phyloP scores from a whole-genome alignment of 2,797 vertebrate genomes.

The Paedocypris micromegethes region DNA sequence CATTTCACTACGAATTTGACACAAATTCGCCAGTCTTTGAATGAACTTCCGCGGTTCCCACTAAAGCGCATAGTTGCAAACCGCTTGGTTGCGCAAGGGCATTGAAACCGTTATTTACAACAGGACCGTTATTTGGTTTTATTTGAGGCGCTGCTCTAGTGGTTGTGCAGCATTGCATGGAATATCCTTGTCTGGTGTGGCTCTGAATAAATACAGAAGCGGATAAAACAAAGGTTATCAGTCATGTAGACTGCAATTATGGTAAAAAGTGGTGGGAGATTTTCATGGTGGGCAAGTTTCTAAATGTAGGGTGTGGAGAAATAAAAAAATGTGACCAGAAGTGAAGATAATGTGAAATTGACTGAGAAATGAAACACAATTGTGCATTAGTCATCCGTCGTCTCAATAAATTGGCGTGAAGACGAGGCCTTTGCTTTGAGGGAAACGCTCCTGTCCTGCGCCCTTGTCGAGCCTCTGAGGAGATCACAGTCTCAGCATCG shows the following conservation, averaged over 20 bases:
- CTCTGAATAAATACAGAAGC: too few relatives aligned
- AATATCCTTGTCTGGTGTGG: too few relatives aligned
- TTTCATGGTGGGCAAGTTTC: neutral
- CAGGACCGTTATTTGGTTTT: too few relatives aligned
- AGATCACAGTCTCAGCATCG: conserved; percentile 11
- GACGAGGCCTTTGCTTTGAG: conserved; percentile 14
- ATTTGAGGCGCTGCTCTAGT: too few relatives aligned
- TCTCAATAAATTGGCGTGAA: neutral
- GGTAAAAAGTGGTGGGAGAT: too few relatives aligned
- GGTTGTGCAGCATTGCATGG: too few relatives aligned
- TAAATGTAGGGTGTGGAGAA: conserved; percentile 17
- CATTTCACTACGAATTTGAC: too few relatives aligned
- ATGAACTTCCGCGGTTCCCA: too few relatives aligned
- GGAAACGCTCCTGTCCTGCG: conserved; percentile 6
- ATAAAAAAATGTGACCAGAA: neutral
- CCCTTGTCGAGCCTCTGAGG: conserved; percentile 28
- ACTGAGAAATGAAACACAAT: too few relatives aligned
- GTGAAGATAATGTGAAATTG: too few relatives aligned
- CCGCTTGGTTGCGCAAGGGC: neutral
- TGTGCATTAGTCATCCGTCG: neutral
- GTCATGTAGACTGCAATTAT: conserved; percentile 14
- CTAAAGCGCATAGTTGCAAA: conserved; percentile 6
- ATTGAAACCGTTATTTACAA: too few relatives aligned
- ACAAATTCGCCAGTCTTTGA: neutral
- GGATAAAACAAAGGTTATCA: conserved; percentile 4